Evolutionary conservation across 2,888 invertebrate genomes (phyloP).

Genomic region (Drosophila affinis): DNA sequence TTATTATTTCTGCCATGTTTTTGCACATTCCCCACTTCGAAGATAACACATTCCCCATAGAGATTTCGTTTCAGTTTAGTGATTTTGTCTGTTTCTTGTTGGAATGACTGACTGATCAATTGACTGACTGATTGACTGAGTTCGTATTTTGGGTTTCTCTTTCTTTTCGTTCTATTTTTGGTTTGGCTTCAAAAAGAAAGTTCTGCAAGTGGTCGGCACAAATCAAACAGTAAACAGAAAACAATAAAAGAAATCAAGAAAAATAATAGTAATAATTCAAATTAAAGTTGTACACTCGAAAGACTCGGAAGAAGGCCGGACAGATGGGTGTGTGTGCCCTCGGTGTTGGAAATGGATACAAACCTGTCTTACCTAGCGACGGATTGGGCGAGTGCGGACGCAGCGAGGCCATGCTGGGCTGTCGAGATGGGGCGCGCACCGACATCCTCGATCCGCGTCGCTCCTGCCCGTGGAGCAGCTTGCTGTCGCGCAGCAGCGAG

Average conservation of each 20-base stretch:
- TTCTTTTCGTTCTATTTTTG: constrained; percentile 33
- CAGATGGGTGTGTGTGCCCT: constrained; percentile 5
- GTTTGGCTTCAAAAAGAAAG: constrained; percentile 52
- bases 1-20: constrained; percentile 7
- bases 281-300: constrained; percentile 45
- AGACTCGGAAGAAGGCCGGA: constrained; percentile 22
- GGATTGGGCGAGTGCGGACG: constrained; percentile 89
- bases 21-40: constrained; percentile 29
- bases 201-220: constrained; percentile 57
- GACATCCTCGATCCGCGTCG: constrained; percentile 92
- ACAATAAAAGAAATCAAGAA: constrained; percentile 40
- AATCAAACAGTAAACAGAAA: constrained; percentile 45
- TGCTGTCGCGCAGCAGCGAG: constrained; percentile 91
- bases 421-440: constrained; percentile 91
- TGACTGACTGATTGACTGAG: constrained; percentile 60
- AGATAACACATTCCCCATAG: constrained; percentile 1
- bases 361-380: constrained; percentile 85
- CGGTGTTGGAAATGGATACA: constrained; percentile 68
- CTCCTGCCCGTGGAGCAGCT: constrained; percentile 90
- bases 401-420: constrained; percentile 93
- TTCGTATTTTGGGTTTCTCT: constrained; percentile 31
- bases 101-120: constrained; percentile 20
- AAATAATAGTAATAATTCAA: constrained; percentile 33
- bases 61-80: constrained; percentile 7
- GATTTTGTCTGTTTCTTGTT: constrained; percentile 54